These are phyloP conservation scores for Crenichthys baileyi DNA, from an alignment of 2,797 vertebrate genomes.

Conservation along the genomic window DNA sequence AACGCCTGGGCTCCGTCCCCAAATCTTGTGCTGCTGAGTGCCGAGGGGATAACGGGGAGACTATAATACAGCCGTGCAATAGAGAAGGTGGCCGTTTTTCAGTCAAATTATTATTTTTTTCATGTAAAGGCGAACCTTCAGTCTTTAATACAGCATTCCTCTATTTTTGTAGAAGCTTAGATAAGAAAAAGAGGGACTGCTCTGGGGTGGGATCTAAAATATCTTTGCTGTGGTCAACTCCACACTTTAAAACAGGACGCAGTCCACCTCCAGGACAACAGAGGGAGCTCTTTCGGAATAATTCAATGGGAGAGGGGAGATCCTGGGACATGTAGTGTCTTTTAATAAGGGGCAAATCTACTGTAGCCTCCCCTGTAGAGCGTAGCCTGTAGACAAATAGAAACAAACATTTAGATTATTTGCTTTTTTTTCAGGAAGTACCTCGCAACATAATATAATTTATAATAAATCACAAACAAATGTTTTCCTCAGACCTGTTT, in stretches of 20 bases:
- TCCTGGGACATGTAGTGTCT: slow-evolving; percentile 73
- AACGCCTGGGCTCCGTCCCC: slow-evolving; percentile 70
- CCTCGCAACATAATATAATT: background rate
- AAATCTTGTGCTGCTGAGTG: slow-evolving; percentile 78
- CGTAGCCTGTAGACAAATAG: slow-evolving; percentile 86
- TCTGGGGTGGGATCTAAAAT: slow-evolving; percentile 73
- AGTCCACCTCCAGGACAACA: slow-evolving; percentile 73
- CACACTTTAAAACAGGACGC: slow-evolving; percentile 69
- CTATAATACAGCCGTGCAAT: slow-evolving; percentile 80
- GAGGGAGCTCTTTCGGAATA: slow-evolving; percentile 76
- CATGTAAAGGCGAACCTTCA: slow-evolving; percentile 69
- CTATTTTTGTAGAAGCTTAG: slow-evolving; percentile 78
- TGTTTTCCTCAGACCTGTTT: background rate
- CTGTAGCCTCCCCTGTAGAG: slow-evolving; percentile 99
- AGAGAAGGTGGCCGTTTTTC: slow-evolving; percentile 63
- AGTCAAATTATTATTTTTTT: slow-evolving; percentile 51
- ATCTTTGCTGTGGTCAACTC: slow-evolving; percentile 63
- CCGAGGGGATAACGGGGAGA: slow-evolving; percentile 58
- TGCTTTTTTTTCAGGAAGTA: background rate
- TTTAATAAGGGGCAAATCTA: slow-evolving; percentile 98
- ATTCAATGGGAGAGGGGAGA: slow-evolving; percentile 70
- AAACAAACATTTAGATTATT: background rate
- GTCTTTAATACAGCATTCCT: slow-evolving; percentile 81
- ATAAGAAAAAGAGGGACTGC: slow-evolving; percentile 74
- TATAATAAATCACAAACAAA: background rate